phyloP scores from a whole-genome alignment of 2,113 vertebrate genomes.

The Lophochroa leadbeateri region DNA sequence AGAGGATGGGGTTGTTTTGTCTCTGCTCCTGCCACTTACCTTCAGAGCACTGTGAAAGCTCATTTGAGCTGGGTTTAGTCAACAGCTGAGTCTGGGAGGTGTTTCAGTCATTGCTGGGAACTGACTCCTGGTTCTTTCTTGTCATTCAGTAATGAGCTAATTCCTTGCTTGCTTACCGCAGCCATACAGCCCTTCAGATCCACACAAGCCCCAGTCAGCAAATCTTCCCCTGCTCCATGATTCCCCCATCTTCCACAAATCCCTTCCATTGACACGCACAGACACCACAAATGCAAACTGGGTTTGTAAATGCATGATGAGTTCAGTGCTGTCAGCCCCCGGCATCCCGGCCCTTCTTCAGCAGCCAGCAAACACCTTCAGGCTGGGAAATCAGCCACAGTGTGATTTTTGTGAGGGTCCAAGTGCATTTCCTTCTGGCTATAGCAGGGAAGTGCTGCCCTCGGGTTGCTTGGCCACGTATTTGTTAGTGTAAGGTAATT shows the following conservation, averaged over 20 bases:
- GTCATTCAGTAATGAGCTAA: not conserved
- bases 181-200: not conserved
- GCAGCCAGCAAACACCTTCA: not conserved
- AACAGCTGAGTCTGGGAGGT: not conserved
- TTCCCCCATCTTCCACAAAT: not conserved
- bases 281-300: not conserved
- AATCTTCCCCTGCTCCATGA: fast-evolving
- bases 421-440: not conserved
- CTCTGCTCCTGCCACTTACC: not conserved
- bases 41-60: not conserved
- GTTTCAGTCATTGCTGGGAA: not conserved
- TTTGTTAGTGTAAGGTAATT: not conserved
- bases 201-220: not conserved
- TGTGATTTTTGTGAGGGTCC: not conserved
- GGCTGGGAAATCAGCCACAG: not conserved
- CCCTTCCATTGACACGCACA: not conserved
- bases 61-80: not conserved
- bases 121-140: not conserved
- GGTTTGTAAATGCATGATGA: not conserved
- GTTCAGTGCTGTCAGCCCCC: not conserved
- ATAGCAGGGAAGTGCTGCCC: not conserved
- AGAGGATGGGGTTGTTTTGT: not conserved
- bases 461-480: fast-evolving
- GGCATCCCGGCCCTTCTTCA: not conserved
- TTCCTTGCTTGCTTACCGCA: not conserved